These are phyloP conservation scores for Ophraella communa DNA, from an alignment of 2,888 invertebrate species.

Conservation along the genomic window DNA sequence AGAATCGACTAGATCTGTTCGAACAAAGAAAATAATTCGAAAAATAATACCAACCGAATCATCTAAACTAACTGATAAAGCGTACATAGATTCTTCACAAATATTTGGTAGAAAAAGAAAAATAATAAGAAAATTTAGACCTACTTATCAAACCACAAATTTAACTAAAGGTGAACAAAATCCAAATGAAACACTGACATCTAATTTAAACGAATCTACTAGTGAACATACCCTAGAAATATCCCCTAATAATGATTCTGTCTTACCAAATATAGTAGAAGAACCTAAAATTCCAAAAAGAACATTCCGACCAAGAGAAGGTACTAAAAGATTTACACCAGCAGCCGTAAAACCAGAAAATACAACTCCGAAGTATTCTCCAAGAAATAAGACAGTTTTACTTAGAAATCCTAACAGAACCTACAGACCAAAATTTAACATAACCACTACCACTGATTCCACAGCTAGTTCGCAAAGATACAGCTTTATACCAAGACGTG, in stretches of 20 bases:
- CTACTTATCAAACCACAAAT: conserved; percentile 24
- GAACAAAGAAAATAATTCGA: conserved; percentile 54
- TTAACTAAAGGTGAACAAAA: background rate
- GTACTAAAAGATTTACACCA: conserved; percentile 6
- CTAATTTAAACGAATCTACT: background rate
- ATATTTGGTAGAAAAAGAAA: conserved; percentile 44
- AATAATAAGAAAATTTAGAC: conserved; percentile 51
- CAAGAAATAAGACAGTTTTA: conserved; percentile 17
- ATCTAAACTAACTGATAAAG: conserved; percentile 17
- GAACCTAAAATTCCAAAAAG: conserved; percentile 11
- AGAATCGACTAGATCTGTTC: conserved; percentile 45
- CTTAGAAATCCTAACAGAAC: conserved; percentile 13
- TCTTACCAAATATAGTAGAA: background rate
- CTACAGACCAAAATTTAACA: conserved; percentile 4
- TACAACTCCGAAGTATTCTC: conserved; percentile 8
- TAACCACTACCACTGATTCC: background rate
- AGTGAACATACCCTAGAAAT: background rate
- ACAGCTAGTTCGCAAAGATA: conserved; percentile 4
- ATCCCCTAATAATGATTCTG: background rate
- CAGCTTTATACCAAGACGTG: conserved; percentile 9
- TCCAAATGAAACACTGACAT: background rate
- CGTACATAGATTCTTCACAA: conserved; percentile 18
- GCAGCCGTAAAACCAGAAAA: background rate
- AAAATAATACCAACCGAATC: conserved; percentile 43
- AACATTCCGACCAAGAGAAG: conserved; percentile 13